Conservation (phyloP, 2,113 vertebrate genomes). For the Electrona antarctica region DNA sequence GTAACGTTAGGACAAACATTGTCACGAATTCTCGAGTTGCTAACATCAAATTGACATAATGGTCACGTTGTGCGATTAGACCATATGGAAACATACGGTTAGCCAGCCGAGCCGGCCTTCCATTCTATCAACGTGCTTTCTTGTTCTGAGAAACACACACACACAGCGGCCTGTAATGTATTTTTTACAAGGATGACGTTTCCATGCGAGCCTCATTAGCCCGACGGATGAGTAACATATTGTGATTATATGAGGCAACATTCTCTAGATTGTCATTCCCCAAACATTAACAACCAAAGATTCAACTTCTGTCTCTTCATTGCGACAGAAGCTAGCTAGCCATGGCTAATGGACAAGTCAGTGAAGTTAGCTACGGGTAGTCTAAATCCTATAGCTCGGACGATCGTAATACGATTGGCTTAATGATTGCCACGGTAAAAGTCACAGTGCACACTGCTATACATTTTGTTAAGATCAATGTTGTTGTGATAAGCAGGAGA, state of each 20-base stretch:
- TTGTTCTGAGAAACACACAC: conserved; percentile 39
- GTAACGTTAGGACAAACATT: too few species aligned
- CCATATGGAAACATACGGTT: conserved; percentile 13
- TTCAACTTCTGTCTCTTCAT: neutral
- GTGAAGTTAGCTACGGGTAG: conserved; percentile 27
- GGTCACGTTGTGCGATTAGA: neutral
- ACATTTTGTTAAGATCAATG: too few species aligned
- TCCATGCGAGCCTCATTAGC: conserved; percentile 50
- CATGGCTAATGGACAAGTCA: conserved; percentile 14
- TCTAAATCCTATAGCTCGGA: too few species aligned
- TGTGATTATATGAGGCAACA: neutral
- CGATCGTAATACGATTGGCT: too few species aligned
- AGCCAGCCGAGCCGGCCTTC: conserved; percentile 27
- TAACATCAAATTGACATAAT: neutral
- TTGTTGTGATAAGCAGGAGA: too few species aligned
- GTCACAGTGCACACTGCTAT: too few species aligned
- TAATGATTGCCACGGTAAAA: too few species aligned
- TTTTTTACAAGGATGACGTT: conserved; percentile 64
- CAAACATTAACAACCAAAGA: neutral
- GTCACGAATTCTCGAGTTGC: neutral
- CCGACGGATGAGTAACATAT: neutral
- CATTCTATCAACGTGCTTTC: conserved; percentile 52
- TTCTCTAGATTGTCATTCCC: neutral
- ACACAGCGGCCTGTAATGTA: conserved; percentile 59
- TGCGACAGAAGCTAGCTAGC: conserved; percentile 27